phyloP scores from a whole-genome alignment of 64 coral and sea anemone species.

The Porites australiensis region DNA sequence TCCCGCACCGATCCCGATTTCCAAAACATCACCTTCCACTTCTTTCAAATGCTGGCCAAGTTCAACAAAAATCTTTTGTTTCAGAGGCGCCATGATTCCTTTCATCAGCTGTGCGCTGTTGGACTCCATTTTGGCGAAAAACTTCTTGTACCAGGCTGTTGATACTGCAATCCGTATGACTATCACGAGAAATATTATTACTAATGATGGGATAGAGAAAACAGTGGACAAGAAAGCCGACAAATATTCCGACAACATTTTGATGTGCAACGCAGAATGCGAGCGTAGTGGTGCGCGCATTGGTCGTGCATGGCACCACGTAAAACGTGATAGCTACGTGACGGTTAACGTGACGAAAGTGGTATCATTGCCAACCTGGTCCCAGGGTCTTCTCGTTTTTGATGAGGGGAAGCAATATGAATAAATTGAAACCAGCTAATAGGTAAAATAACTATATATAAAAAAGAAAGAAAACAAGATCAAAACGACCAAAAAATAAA shows the following conservation, averaged over 20 bases:
- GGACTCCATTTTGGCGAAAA: not conserved
- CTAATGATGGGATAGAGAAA: not conserved
- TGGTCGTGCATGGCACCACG: no score
- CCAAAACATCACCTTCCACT: conserved; percentile 16
- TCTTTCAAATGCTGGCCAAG: not conserved
- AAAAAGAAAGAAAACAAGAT: no score
- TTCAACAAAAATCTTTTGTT: not conserved
- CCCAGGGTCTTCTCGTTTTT: no score
- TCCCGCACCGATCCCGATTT: conserved; percentile 26
- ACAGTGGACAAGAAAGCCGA: conserved; percentile 2
- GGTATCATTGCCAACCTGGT: no score
- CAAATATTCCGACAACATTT: not conserved
- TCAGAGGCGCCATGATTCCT: not conserved
- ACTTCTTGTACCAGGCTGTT: not conserved
- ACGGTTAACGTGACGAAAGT: no score
- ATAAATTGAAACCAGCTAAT: no score
- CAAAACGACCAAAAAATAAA: no score
- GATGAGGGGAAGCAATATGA: no score
- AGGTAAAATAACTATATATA: no score
- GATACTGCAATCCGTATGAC: not conserved
- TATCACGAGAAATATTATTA: not conserved
- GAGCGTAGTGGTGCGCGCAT: no score
- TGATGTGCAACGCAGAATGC: no score
- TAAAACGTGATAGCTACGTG: no score
- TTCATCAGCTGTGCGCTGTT: not conserved